A percentile compares a stretch with the other conserved stretches of the same genome.
These are phyloP conservation scores for Regulus satrapa DNA, from an alignment of 2,113 vertebrate species.

Conservation along the genomic window DNA sequence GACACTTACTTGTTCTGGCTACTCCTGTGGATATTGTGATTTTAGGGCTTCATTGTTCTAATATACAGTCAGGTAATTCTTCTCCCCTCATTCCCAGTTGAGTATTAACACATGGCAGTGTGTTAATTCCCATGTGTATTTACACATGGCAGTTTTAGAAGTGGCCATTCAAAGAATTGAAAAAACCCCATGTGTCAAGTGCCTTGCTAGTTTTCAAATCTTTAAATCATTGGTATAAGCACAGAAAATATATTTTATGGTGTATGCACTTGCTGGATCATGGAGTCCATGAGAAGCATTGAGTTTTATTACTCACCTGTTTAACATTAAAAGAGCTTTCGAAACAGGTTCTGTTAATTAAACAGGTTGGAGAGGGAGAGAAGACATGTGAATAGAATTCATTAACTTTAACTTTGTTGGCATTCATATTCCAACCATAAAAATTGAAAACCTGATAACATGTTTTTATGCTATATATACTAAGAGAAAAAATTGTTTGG, in stretches of 20 bases:
- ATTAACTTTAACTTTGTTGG: neutral
- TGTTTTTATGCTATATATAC: neutral
- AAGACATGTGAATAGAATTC: neutral
- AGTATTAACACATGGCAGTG: neutral
- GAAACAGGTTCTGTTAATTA: neutral
- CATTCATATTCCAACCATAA: neutral
- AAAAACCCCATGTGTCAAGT: neutral
- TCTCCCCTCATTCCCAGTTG: neutral
- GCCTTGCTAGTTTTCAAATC: neutral
- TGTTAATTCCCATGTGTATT: neutral
- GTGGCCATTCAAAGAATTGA: neutral
- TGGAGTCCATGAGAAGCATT: neutral
- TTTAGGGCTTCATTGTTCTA: constrained; percentile 90
- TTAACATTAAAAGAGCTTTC: neutral
- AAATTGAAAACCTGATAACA: neutral
- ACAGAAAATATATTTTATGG: neutral
- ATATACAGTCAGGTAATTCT: constrained; percentile 81
- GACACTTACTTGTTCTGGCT: constrained; percentile 89
- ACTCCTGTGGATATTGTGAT: constrained; percentile 97
- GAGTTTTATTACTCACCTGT: neutral
- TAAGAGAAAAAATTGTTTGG: neutral
- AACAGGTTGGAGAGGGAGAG: neutral
- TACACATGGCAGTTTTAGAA: neutral
- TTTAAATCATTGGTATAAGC: neutral
- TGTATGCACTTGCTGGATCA: neutral